Evolutionary conservation across 2,113 vertebrate species (phyloP).

Genomic region (Lagopus muta): DNA sequence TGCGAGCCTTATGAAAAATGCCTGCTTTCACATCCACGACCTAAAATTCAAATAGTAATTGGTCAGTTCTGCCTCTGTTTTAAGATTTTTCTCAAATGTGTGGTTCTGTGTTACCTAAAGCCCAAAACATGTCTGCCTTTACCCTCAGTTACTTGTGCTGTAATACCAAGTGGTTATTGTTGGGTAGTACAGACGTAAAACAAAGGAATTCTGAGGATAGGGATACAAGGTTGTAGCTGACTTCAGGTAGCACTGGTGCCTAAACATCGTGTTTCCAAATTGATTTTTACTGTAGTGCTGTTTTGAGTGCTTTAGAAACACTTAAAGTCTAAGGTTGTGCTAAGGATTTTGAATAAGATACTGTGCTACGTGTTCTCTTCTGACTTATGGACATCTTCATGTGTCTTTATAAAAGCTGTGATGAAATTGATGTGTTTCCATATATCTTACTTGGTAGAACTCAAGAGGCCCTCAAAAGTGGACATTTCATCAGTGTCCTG

Average conservation of each 20-base stretch:
- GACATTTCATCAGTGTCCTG: constrained; percentile 93
- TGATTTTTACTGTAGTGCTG: neutral
- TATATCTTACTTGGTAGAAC: constrained; percentile 73
- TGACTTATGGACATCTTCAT: neutral
- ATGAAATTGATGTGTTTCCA: neutral
- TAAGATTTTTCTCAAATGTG: neutral
- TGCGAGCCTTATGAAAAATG: neutral
- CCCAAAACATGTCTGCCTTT: neutral
- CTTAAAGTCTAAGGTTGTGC: neutral
- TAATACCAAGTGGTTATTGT: neutral
- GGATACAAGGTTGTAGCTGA: neutral
- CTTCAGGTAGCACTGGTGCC: neutral
- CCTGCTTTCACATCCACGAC: neutral
- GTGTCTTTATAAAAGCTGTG: neutral
- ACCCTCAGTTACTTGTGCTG: neutral
- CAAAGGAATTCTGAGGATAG: neutral
- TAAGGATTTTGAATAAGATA: neutral
- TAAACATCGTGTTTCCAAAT: neutral
- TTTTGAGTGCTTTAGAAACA: neutral
- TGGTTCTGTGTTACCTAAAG: neutral
- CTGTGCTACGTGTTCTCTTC: neutral
- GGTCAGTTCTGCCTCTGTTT: neutral
- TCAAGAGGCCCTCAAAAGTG: constrained; percentile 91
- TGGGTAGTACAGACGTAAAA: neutral
- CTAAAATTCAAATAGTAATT: neutral